These are phyloP conservation scores for Synaphobranchus kaupii DNA, from an alignment of 2,797 vertebrate species.

Conservation along the genomic window DNA sequence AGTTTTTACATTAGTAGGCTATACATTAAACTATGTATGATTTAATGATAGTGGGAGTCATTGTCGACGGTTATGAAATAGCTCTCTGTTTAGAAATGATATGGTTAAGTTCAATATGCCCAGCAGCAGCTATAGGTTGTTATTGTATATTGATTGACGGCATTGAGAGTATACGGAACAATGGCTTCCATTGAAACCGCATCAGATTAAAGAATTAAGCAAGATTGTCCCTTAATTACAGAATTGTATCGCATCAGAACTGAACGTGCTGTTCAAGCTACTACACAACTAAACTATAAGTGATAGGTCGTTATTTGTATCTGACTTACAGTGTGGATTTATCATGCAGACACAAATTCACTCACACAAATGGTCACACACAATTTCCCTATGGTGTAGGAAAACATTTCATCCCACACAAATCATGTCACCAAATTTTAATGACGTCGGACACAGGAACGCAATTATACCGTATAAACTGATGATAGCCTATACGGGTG, in stretches of 20 bases:
- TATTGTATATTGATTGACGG: constrained; percentile 20
- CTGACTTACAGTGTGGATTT: neutral
- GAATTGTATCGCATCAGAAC: constrained; percentile 21
- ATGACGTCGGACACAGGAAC: neutral
- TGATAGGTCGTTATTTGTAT: neutral
- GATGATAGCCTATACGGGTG: neutral
- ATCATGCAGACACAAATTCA: neutral
- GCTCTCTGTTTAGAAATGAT: neutral
- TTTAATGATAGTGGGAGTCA: neutral
- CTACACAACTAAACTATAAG: neutral
- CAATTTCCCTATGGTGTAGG: neutral
- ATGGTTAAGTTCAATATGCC: neutral
- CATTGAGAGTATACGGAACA: constrained; percentile 10
- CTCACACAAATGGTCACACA: neutral
- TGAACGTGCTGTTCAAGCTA: neutral
- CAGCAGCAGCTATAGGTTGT: neutral
- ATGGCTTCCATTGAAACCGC: constrained; percentile 16
- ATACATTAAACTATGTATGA: neutral
- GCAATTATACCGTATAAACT: neutral
- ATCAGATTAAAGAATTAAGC: constrained; percentile 13
- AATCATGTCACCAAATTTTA: neutral
- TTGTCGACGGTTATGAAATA: neutral
- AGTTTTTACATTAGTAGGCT: too few relatives aligned
- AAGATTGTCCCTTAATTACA: constrained; percentile 4
- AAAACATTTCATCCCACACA: neutral